Evolutionary conservation across 2,888 invertebrate species (phyloP).

Genomic region (Dryobota labecula): DNA sequence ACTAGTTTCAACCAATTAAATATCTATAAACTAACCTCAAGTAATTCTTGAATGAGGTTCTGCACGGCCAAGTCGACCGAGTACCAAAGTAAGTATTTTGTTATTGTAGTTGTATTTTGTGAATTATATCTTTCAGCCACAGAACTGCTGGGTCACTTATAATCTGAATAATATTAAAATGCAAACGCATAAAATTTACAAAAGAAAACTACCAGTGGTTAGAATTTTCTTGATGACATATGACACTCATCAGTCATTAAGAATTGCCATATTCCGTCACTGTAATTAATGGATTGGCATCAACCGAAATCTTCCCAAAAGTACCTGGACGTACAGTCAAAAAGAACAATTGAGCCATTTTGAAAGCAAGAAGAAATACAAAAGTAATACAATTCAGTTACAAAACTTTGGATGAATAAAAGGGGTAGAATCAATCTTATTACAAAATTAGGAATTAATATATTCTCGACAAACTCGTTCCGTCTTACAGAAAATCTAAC

Average conservation of each 20-base stretch:
- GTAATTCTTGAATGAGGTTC: too few relatives aligned
- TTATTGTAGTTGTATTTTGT: too few relatives aligned
- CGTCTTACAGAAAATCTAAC: slow-evolving; percentile 32
- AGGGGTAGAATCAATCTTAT: slow-evolving; percentile 16
- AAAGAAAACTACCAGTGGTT: not conserved
- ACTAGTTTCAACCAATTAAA: too few relatives aligned
- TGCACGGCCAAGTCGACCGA: too few relatives aligned
- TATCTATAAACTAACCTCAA: too few relatives aligned
- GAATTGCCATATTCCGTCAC: slow-evolving; percentile 3
- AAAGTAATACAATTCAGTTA: slow-evolving; percentile 1
- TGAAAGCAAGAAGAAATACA: slow-evolving; percentile 1
- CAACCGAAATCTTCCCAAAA: slow-evolving; percentile 2
- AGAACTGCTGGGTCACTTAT: too few relatives aligned
- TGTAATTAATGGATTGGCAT: slow-evolving; percentile 34
- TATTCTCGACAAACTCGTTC: slow-evolving; percentile 44
- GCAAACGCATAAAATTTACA: not conserved
- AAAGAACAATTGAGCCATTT: not conserved
- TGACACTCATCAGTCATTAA: slow-evolving; percentile 14
- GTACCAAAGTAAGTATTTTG: not conserved
- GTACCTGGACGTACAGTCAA: not conserved
- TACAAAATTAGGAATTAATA: slow-evolving; percentile 40
- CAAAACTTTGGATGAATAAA: slow-evolving; percentile 25
- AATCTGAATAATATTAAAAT: not conserved
- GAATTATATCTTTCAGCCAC: not conserved
- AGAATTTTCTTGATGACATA: slow-evolving; percentile 9